Evolutionary conservation across 2,797 vertebrate species (phyloP).

Genomic region (Thalassophryne amazonica): DNA sequence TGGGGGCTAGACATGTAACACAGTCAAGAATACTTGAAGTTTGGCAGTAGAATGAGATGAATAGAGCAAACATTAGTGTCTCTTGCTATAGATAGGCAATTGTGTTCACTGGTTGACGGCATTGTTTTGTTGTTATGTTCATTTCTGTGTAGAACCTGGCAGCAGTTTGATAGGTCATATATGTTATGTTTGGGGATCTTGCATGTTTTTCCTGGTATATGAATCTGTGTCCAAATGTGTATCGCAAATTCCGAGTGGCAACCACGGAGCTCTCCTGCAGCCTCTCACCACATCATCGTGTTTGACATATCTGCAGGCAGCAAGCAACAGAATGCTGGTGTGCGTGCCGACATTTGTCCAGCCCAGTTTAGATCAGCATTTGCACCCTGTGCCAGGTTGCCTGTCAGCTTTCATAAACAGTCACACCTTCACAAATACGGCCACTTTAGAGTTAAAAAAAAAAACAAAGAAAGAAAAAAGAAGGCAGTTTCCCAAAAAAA

Average conservation of each 20-base stretch:
- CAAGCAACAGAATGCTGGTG: constrained; percentile 46
- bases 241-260: constrained; percentile 21
- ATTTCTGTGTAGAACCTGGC: not conserved
- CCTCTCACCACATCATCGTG: constrained; percentile 62
- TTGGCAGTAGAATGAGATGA: constrained; percentile 44
- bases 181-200: not conserved
- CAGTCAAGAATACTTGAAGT: constrained; percentile 53
- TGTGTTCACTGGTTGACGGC: not conserved
- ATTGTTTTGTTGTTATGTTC: constrained; percentile 2
- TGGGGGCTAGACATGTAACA: constrained; percentile 53
- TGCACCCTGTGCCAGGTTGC: constrained; percentile 41
- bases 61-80: constrained; percentile 16
- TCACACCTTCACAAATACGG: constrained; percentile 41
- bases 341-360: constrained; percentile 62
- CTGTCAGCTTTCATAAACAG: constrained; percentile 60
- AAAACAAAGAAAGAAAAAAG: too few relatives aligned
- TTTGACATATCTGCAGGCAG: constrained; percentile 67
- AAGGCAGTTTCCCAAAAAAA: constrained; percentile 36
- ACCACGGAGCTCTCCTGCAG: constrained; percentile 36
- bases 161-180: not conserved
- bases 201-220: constrained; percentile 2
- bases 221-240: constrained; percentile 17
- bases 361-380: constrained; percentile 62
- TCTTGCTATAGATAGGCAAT: constrained; percentile 38
- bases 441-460: constrained; percentile 1